Percentiles rank a stretch among this genome's conserved stretches.
Conservation (phyloP, 2,888 invertebrate species). For the Mythimna vitellina region DNA sequence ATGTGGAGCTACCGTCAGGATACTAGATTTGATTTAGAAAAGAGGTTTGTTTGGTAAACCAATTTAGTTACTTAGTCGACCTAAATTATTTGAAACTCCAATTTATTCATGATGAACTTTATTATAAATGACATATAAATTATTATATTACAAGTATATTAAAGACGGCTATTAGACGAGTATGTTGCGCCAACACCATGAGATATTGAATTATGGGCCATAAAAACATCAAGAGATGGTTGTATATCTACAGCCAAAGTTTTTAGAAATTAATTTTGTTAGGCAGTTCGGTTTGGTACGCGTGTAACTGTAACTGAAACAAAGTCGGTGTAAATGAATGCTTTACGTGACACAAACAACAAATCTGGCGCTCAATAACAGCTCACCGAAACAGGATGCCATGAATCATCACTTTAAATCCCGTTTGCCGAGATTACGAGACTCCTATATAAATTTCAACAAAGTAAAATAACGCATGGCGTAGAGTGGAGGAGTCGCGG, state of each 20-base stretch:
- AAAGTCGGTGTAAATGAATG: no score
- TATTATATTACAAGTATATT: no score
- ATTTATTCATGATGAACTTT: no score
- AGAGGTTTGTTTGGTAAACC: neutral
- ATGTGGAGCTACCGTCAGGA: conserved; percentile 26
- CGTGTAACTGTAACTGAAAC: neutral
- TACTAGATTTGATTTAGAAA: conserved; percentile 15
- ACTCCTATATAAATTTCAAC: conserved; percentile 65
- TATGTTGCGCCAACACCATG: no score
- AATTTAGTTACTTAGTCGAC: neutral
- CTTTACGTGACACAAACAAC: neutral
- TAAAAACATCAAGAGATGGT: no score
- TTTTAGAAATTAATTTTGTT: no score
- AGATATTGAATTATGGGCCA: no score
- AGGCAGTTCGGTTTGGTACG: neutral
- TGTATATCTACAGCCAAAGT: no score
- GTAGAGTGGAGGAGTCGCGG: conserved; percentile 52
- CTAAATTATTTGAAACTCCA: neutral
- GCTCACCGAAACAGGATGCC: conserved; percentile 15
- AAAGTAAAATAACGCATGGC: conserved; percentile 66
- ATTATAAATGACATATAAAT: no score
- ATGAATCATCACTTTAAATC: conserved; percentile 51
- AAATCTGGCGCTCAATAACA: neutral
- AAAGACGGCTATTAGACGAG: no score
- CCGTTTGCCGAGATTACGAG: conserved; percentile 56